These are phyloP conservation scores for Triplophysa siluroides DNA, from an alignment of 2,113 vertebrate genomes.

Conservation along the genomic window DNA sequence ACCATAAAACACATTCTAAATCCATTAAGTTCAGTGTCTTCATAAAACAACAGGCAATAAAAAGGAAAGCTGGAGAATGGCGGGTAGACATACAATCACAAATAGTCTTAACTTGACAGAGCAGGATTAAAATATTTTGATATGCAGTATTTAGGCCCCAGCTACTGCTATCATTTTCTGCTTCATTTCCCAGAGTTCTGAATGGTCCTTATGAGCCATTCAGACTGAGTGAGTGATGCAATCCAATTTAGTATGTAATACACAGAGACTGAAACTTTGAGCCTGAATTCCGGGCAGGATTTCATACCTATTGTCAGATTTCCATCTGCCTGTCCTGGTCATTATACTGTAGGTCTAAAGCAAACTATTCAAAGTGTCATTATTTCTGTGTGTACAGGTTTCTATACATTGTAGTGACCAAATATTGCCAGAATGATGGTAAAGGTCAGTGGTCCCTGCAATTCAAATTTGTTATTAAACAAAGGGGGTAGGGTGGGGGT, in stretches of 20 bases:
- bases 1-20: background rate
- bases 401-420: no score
- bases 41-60: background rate
- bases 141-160: background rate
- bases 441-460: no score
- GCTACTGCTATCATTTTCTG: slow-evolving; percentile 34
- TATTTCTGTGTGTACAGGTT: background rate
- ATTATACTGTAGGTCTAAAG: background rate
- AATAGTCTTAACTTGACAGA: background rate
- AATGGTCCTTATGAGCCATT: slow-evolving; percentile 30
- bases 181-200: slow-evolving; percentile 5
- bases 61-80: background rate
- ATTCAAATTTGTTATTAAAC: no score
- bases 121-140: background rate
- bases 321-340: slow-evolving; percentile 18
- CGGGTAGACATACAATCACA: background rate
- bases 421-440: no score
- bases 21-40: background rate
- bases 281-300: slow-evolving; percentile 23
- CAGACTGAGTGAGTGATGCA: slow-evolving; percentile 22
- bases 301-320: slow-evolving; percentile 17
- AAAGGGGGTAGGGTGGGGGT: no score
- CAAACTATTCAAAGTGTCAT: background rate
- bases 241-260: slow-evolving; percentile 18
- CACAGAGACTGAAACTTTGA: slow-evolving; percentile 31